phyloP scores from a whole-genome alignment of 2,888 invertebrate species.

The Conchocele bisecta region DNA sequence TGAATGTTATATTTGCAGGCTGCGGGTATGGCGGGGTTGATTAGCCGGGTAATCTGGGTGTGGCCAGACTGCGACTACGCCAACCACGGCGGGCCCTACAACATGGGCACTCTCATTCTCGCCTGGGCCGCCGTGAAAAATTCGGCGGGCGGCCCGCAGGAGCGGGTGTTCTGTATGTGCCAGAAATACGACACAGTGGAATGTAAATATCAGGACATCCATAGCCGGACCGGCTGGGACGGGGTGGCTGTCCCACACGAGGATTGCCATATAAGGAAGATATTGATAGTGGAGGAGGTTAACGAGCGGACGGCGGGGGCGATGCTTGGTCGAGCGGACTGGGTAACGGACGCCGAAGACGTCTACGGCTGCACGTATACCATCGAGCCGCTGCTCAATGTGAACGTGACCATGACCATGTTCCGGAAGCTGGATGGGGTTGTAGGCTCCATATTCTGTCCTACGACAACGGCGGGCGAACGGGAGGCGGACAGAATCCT shows the following conservation, averaged over 20 bases:
- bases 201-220: constrained; percentile 12
- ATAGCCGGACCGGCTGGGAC: constrained; percentile 13
- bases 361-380: constrained; percentile 73
- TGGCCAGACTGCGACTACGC: constrained; percentile 72
- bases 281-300: constrained; percentile 60
- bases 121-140: constrained; percentile 51
- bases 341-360: constrained; percentile 58
- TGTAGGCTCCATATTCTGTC: constrained; percentile 67
- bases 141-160: not conserved
- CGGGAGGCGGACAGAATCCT: constrained; percentile 57
- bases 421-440: constrained; percentile 56
- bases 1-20: constrained; percentile 61
- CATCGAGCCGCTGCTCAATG: constrained; percentile 58
- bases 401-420: constrained; percentile 44
- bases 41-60: constrained; percentile 73
- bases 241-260: constrained; percentile 38
- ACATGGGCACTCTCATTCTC: constrained; percentile 42
- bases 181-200: constrained; percentile 26
- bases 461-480: constrained; percentile 60
- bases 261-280: constrained; percentile 56
- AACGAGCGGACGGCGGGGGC: constrained; percentile 59
- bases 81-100: constrained; percentile 56
- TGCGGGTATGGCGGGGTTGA: constrained; percentile 67
- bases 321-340: constrained; percentile 40
- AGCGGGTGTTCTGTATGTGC: constrained; percentile 62